Conservation (phyloP, 37 sponge, comb jelly and placozoan genomes). For the Geodia barretti region DNA sequence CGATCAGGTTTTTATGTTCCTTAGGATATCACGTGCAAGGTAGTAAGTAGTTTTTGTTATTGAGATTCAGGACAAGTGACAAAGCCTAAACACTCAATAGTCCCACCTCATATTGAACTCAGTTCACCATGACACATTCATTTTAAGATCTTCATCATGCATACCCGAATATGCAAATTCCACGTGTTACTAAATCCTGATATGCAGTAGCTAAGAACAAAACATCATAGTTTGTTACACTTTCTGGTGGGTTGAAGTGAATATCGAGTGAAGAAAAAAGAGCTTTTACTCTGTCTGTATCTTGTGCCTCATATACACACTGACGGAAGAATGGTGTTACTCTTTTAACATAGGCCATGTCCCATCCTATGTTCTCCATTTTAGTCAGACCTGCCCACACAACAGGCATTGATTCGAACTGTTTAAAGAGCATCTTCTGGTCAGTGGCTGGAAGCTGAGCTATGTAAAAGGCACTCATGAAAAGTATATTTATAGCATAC, state of each 20-base stretch:
- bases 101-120: not conserved
- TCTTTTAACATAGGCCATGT: no score
- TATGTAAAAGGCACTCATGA: conserved; percentile 19
- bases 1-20: not conserved
- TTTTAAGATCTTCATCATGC: not conserved
- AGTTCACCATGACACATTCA: not conserved
- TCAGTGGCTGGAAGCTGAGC: conserved; percentile 4
- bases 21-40: not conserved
- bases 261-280: not conserved
- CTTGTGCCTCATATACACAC: not conserved
- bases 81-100: not conserved
- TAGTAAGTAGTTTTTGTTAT: no score
- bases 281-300: not conserved
- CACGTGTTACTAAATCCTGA: not conserved
- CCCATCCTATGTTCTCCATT: not conserved
- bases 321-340: not conserved
- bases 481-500: no score
- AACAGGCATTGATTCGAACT: not conserved
- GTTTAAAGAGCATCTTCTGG: no score
- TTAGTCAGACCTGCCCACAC: not conserved
- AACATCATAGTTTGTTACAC: not conserved
- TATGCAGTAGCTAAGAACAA: not conserved
- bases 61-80: not conserved
- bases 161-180: no score
- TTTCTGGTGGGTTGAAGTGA: not conserved